A percentile compares a stretch with the other conserved stretches of the same genome.
These are phyloP conservation scores for Colletes latitarsis DNA, from an alignment of 1,140 invertebrate species.

Conservation along the genomic window DNA sequence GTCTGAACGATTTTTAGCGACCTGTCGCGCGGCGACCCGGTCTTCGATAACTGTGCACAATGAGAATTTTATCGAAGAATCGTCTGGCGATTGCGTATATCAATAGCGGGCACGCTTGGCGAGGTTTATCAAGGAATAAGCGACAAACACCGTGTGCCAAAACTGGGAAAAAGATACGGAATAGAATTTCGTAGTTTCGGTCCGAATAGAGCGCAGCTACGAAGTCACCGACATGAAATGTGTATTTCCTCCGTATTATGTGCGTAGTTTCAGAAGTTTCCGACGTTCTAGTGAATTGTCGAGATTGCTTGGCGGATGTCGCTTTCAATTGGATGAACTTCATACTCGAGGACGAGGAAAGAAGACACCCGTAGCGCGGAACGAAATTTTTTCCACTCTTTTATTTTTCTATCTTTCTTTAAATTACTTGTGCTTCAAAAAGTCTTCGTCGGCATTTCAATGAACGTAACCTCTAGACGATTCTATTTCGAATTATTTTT, in stretches of 20 bases:
- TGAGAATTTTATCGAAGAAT: neutral
- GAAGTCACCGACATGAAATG: neutral
- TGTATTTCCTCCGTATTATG: neutral
- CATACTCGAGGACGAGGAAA: neutral
- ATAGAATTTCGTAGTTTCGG: too few relatives aligned
- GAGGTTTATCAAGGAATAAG: too few relatives aligned
- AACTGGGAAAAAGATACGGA: neutral
- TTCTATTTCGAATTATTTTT: too few relatives aligned
- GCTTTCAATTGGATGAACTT: conserved; percentile 12
- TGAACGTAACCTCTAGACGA: too few relatives aligned
- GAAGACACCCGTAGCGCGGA: neutral
- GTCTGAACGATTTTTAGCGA: conserved; percentile 3
- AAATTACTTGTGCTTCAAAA: neutral
- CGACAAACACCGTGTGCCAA: too few relatives aligned
- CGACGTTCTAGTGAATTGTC: neutral
- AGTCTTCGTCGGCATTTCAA: neutral
- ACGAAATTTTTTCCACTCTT: neutral
- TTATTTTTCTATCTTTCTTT: neutral
- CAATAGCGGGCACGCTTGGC: too few relatives aligned
- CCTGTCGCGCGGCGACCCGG: neutral
- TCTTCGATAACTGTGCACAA: neutral
- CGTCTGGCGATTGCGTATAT: neutral
- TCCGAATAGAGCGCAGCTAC: neutral
- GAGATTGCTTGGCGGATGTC: conserved; percentile 20
- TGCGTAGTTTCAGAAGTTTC: neutral